Evolutionary conservation across 2,113 vertebrate genomes (phyloP).

Genomic region (Erpornis zantholeuca): DNA sequence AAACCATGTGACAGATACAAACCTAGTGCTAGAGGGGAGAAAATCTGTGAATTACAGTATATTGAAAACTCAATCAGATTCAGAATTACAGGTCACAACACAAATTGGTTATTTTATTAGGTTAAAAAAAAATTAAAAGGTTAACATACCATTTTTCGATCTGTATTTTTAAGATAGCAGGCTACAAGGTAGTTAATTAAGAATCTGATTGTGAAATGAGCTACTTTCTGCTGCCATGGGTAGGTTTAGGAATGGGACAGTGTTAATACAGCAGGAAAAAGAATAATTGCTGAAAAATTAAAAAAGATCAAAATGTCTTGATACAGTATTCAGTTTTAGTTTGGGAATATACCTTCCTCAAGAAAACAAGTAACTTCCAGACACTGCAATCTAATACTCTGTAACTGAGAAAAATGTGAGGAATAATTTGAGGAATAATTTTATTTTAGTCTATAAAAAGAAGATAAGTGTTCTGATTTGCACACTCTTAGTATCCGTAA

Average conservation of each 20-base stretch:
- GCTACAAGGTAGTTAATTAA: slow-evolving; percentile 34
- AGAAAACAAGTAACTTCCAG: slow-evolving; percentile 52
- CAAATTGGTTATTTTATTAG: slow-evolving; percentile 55
- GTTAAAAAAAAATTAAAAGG: slow-evolving; percentile 48
- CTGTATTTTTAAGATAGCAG: slow-evolving; percentile 37
- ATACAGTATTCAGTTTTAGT: slow-evolving; percentile 14
- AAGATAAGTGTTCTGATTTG: slow-evolving; percentile 69
- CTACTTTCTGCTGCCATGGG: background rate
- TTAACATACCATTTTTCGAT: slow-evolving; percentile 29
- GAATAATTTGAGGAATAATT: slow-evolving; percentile 67
- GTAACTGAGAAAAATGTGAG: slow-evolving; percentile 69
- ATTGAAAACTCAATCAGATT: slow-evolving; percentile 75
- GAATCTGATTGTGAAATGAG: background rate
- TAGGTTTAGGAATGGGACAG: background rate
- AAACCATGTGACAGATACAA: slow-evolving; percentile 79
- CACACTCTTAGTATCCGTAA: slow-evolving; percentile 45
- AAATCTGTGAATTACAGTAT: slow-evolving; percentile 73
- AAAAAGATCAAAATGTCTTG: background rate
- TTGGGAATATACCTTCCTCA: slow-evolving; percentile 57
- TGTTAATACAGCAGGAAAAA: background rate
- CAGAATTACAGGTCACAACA: slow-evolving; percentile 68
- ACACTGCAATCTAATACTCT: slow-evolving; percentile 63
- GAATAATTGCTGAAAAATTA: background rate
- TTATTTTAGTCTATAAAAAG: slow-evolving; percentile 72
- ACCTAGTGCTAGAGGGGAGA: slow-evolving; percentile 68